Base-by-base conservation (phyloP, 2,888 invertebrate genomes). In the Hydrotaea cyrtoneurina region DNA sequence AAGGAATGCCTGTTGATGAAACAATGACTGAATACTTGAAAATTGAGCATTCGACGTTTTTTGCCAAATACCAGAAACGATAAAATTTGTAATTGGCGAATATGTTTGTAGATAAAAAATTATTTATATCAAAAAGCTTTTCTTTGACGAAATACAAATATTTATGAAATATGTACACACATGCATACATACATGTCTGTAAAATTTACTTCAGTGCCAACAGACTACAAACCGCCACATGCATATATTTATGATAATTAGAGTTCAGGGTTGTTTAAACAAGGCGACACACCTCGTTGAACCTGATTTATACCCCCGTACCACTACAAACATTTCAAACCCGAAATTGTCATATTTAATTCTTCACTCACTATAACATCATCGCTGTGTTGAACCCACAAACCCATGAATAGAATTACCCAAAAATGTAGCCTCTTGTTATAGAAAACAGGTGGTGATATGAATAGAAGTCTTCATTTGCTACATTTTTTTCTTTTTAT, bases 231-330 rank as follows among this genome's bases (percentile, higher is more conserved):
- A 7, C 31, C n/a, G n/a, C n/a, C n/a, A n/a, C n/a, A 23, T 26
- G 0, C 13, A 43, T 26, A 26, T 59, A 1, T 15, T 62, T 62
- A n/a, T 2, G 31, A 31, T 36, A 62, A 31, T 31, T 5, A 62
- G 2, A 62, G 62, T 62, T 62, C 62, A 62, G 62, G 36, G 62
- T 62, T n/a, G n/a, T 26, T 10, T 59, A 11, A 57, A 57, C 50
- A 57, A 57, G 55, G 21, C 55, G 23, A 11, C 57, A 57, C 57
- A 26, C 59, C 59, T 26, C 19, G 26, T 23, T 59, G 26, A 59
- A 59, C 59, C 59, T 23, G 59, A 59, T 59, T 23, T 59, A 19
- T 50, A n/a, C 50, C 39, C 39, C 3, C 39, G 11, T 1, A 8
- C 4, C 39, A 1, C 39, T 39, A 39, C 39, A 8, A 8, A 39